Percentiles rank a stretch among this genome's conserved stretches.
Evolutionary conservation across 2,888 invertebrate species (phyloP).

Genomic region (Himalopsyche kuldschensis): DNA sequence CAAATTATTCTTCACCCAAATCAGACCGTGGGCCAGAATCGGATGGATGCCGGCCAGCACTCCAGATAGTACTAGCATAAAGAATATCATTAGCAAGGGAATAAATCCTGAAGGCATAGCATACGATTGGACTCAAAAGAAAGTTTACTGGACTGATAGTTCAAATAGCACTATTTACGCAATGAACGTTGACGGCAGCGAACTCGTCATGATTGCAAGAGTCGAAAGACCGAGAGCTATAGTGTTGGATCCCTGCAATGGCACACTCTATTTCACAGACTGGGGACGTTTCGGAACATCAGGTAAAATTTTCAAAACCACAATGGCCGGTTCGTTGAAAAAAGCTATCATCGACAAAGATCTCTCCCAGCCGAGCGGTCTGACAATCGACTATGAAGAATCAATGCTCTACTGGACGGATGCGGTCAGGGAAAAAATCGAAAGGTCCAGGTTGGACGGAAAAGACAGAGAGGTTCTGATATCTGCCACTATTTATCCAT

Average conservation of each 20-base stretch:
- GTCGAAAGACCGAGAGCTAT: constrained; percentile 94
- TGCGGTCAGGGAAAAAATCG: constrained; percentile 93
- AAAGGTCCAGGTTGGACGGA: constrained; percentile 87
- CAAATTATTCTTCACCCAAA: constrained; percentile 89
- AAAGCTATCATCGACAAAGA: constrained; percentile 87
- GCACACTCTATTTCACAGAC: constrained; percentile 92
- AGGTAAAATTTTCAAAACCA: constrained; percentile 91
- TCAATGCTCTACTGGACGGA: constrained; percentile 96
- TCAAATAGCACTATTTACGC: constrained; percentile 93
- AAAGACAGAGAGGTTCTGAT: constrained; percentile 81
- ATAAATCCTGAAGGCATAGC: constrained; percentile 93
- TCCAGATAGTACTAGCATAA: constrained; percentile 65
- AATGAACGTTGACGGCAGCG: constrained; percentile 87
- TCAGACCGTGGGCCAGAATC: constrained; percentile 87
- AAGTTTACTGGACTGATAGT: constrained; percentile 97
- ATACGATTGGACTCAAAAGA: constrained; percentile 97
- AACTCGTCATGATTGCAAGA: constrained; percentile 87
- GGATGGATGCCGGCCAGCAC: constrained; percentile 76
- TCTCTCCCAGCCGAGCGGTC: constrained; percentile 91
- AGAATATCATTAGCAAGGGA: constrained; percentile 72
- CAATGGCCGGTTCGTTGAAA: constrained; percentile 94
- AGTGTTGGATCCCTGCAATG: constrained; percentile 95
- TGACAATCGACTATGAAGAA: constrained; percentile 95
- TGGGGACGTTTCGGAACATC: constrained; percentile 93
- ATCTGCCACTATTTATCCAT: constrained; percentile 91